Evolutionary conservation across 2,888 invertebrate species (phyloP), one percentile per base, ranked within the genome.

Genomic region (Campoplex nolae): DNA sequence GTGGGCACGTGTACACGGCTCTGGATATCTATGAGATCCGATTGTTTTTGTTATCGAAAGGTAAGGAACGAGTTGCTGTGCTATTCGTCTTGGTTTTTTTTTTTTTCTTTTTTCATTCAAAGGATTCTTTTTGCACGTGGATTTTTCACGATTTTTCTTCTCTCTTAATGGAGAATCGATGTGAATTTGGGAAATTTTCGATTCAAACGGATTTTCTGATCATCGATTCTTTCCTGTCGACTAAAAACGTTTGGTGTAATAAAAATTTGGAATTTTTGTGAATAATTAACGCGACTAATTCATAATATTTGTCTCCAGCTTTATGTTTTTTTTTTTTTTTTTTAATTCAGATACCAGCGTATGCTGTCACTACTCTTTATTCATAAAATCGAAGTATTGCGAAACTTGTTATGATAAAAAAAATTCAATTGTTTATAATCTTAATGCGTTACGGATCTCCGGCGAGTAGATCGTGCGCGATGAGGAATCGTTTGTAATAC

Each of bases 401-500:
- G 67, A 54, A 68, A 77, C 65, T 67, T 51, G 32, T 32, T 51
- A 54, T 23, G 71, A n/a, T n/a, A n/a, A 23, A 23, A 80, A 73
- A 80, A 80, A 80, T 73, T 13, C 1, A 65, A 58, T 32, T 48
- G 70, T 32, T 38, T 54, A 58, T 16, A 56, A 58, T 56, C 9
- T 42, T 58, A 67, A 74, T 65, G 56, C 58, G 78, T 38, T 67
- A 54, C 28, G 23, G 74, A 54, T 75, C 54, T 54, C 67, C 45
- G 51, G 56, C 48, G 38, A 65, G 35, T 9, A 32, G 67, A 80
- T 82, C 56, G 68, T 67, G 71, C 65, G 67, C 80, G 82, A 82
- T 62, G 76, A 70, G 78, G 45, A 56, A 80, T 67, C 65, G 80
- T 70, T 83, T 67, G 58, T 73, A 87, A 84, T 83, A 89, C 87